Conservation (phyloP, 2,113 vertebrate species). For the Neogale vison region DNA sequence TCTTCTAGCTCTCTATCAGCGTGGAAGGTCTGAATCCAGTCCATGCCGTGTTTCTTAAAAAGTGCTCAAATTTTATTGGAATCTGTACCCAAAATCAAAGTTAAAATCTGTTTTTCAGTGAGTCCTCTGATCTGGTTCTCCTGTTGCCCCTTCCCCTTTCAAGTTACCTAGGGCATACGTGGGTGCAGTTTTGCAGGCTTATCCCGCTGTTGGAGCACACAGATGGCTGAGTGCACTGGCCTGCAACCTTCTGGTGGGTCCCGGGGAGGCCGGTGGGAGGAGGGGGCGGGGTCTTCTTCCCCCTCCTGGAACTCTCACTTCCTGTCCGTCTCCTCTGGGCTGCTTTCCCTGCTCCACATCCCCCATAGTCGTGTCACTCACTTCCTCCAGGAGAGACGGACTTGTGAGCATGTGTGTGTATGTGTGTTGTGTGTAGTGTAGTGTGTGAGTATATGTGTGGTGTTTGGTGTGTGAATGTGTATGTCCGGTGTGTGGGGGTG, state of each 20-base stretch:
- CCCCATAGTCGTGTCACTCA: background rate
- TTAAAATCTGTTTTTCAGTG: background rate
- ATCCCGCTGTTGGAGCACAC: constrained; percentile 76
- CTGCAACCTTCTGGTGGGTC: constrained; percentile 56
- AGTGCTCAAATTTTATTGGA: background rate
- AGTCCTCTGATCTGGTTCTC: too few species aligned
- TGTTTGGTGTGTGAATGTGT: background rate
- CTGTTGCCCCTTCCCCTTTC: background rate
- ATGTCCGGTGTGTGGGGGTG: too few species aligned
- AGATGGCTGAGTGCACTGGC: constrained; percentile 73
- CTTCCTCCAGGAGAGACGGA: constrained; percentile 35
- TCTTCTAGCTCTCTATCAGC: background rate
- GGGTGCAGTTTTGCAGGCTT: constrained; percentile 73
- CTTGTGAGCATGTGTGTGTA: background rate
- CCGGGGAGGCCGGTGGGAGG: background rate
- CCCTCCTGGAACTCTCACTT: constrained; percentile 65
- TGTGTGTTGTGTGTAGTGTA: background rate
- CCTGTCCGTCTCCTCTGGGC: constrained; percentile 46
- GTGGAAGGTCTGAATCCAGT: background rate
- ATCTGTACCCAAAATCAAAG: background rate
- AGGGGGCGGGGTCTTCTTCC: constrained; percentile 62
- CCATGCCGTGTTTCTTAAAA: background rate
- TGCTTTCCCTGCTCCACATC: constrained; percentile 55
- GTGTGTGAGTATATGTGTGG: background rate
- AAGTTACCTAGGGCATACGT: constrained; percentile 66